phyloP scores from a whole-genome alignment of 2,797 vertebrate species.

The Enteromius treurensis region DNA sequence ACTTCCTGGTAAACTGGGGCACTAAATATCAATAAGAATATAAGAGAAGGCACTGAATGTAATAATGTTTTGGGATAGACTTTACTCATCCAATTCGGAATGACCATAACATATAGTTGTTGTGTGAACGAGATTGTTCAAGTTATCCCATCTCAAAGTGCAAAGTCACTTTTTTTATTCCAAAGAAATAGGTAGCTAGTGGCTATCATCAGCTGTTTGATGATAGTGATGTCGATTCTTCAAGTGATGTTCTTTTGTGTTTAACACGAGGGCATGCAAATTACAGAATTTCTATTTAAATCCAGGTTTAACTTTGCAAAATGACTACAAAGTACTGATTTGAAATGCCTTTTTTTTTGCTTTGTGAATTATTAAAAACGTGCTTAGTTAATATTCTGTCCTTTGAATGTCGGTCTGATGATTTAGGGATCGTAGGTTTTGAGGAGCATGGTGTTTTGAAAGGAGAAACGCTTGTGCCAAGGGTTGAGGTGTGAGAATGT shows the following conservation, averaged over 20 bases:
- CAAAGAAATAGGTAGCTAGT: too few relatives aligned
- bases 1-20: too few relatives aligned
- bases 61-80: too few relatives aligned
- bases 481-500: constrained; percentile 65
- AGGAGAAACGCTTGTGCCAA: constrained; percentile 65
- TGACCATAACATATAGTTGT: too few relatives aligned
- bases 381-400: not conserved
- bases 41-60: too few relatives aligned
- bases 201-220: too few relatives aligned
- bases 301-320: not conserved
- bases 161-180: too few relatives aligned
- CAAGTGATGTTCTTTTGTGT: not conserved
- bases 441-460: constrained; percentile 58
- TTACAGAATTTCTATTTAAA: not conserved
- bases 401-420: not conserved
- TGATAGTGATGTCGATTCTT: too few relatives aligned
- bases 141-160: too few relatives aligned
- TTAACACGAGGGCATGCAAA: not conserved
- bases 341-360: not conserved
- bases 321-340: not conserved
- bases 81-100: too few relatives aligned
- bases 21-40: too few relatives aligned
- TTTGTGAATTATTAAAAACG: constrained; percentile 13
- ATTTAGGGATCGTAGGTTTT: not conserved
- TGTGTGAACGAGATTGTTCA: too few relatives aligned